Conservation (phyloP, 2,797 vertebrate species). For the Mormyrus proboscirostris region DNA sequence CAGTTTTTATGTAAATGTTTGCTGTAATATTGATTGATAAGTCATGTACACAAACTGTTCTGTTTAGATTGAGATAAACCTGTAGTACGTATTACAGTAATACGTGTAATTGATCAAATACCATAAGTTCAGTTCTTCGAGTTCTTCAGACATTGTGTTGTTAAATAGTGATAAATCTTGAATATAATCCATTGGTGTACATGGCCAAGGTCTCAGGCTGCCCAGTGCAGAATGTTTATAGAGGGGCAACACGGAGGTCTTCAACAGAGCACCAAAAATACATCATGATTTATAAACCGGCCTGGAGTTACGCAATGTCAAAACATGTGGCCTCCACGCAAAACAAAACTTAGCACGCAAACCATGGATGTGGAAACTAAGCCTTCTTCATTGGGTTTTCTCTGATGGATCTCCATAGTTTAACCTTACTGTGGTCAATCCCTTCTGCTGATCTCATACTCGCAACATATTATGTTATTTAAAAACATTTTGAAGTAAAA, state of each 20-base stretch:
- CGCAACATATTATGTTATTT: not conserved
- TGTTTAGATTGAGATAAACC: not conserved
- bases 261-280: slow-evolving; percentile 39
- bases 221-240: slow-evolving; percentile 23
- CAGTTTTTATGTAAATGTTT: slow-evolving; percentile 1
- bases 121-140: not conserved
- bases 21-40: not conserved
- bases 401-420: not conserved
- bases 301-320: slow-evolving; percentile 57
- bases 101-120: not conserved
- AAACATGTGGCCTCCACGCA: slow-evolving; percentile 61
- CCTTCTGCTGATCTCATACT: not conserved
- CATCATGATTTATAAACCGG: slow-evolving; percentile 57
- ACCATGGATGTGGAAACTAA: slow-evolving; percentile 36
- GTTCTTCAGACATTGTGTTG: not conserved
- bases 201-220: not conserved
- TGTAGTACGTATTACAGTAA: not conserved
- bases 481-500: not conserved
- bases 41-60: not conserved
- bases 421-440: slow-evolving; percentile 13
- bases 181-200: slow-evolving; percentile 8
- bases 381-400: slow-evolving; percentile 15
- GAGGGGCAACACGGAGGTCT: slow-evolving; percentile 7
- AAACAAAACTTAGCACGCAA: slow-evolving; percentile 65
- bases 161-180: slow-evolving; percentile 22